phyloP scores from a whole-genome alignment of 2,888 invertebrate species.

The Hoplodrina blanda region DNA sequence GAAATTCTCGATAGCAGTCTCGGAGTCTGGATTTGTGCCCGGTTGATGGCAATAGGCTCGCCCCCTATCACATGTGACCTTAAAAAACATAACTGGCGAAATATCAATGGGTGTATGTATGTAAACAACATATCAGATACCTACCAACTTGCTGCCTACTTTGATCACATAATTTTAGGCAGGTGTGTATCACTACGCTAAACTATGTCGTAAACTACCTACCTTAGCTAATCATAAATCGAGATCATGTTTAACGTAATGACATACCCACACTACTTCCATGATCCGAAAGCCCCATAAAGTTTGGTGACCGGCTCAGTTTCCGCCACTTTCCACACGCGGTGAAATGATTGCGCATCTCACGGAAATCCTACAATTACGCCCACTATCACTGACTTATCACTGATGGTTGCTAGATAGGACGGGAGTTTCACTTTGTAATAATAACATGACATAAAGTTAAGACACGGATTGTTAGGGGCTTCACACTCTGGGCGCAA shows the following conservation, averaged over 20 bases:
- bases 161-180: not conserved
- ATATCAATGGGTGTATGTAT: too few species aligned
- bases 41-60: too few species aligned
- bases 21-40: too few species aligned
- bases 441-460: slow-evolving; percentile 43
- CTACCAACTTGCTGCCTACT: too few species aligned
- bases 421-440: slow-evolving; percentile 39
- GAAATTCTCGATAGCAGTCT: too few species aligned
- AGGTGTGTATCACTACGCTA: not conserved
- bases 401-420: slow-evolving; percentile 56
- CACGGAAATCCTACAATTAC: slow-evolving; percentile 77
- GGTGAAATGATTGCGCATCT: slow-evolving; percentile 78
- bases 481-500: not conserved
- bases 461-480: slow-evolving; percentile 8
- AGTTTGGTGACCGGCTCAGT: slow-evolving; percentile 55
- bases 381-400: slow-evolving; percentile 67
- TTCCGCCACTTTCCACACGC: slow-evolving; percentile 75
- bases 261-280: slow-evolving; percentile 29
- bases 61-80: too few species aligned
- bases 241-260: not conserved
- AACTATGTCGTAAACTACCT: too few species aligned
- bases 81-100: too few species aligned
- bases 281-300: slow-evolving; percentile 29
- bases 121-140: too few species aligned
- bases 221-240: not conserved